phyloP scores from a whole-genome alignment of 64 coral and sea anemone genomes.

The Montipora cactus region DNA sequence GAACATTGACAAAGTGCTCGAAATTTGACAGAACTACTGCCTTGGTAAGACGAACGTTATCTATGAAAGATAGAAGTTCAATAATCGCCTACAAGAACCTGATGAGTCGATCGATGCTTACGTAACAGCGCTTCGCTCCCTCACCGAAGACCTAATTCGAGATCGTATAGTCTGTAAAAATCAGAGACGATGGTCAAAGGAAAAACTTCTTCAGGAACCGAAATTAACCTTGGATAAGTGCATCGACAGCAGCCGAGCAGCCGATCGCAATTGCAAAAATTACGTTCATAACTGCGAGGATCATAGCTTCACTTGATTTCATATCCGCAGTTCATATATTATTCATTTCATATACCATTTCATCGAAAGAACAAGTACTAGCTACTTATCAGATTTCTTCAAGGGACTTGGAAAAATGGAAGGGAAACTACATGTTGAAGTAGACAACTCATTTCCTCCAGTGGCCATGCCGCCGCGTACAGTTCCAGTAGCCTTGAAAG shows the following conservation, averaged over 20 bases:
- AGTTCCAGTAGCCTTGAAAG: neutral
- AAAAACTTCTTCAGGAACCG: slow-evolving; percentile 27
- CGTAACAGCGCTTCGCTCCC: slow-evolving; percentile 28
- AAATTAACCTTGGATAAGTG: neutral
- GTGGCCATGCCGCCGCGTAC: no score
- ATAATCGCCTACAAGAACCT: neutral
- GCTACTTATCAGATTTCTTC: no score
- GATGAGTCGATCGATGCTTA: neutral
- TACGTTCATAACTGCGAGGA: no score
- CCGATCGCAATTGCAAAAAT: neutral
- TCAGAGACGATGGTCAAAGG: neutral
- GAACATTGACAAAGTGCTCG: neutral
- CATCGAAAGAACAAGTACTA: no score
- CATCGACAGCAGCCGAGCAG: neutral
- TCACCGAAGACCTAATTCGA: slow-evolving; percentile 29
- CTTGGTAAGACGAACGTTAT: neutral
- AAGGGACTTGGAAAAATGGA: no score
- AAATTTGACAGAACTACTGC: neutral
- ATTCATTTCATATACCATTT: no score
- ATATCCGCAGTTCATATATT: no score
- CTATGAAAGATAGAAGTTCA: slow-evolving; percentile 1
- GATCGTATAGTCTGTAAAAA: slow-evolving; percentile 33
- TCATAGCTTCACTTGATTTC: no score
- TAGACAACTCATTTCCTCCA: no score
- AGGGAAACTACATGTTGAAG: no score